phyloP scores from a whole-genome alignment of 2,113 vertebrate species.

The Scomber scombrus region DNA sequence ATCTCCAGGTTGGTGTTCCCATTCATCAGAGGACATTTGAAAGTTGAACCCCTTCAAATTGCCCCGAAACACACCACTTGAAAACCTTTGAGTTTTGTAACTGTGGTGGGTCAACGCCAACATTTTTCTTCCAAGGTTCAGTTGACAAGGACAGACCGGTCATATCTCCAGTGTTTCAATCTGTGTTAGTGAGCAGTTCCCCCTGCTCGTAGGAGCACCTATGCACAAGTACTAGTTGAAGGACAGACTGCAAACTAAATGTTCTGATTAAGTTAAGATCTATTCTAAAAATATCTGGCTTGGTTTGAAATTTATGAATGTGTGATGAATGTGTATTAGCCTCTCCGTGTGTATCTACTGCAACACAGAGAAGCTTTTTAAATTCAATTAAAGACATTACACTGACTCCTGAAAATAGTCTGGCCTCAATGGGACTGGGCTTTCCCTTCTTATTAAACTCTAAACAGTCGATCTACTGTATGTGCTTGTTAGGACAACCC shows the following conservation, averaged over 20 bases:
- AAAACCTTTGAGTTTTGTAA: too few relatives aligned
- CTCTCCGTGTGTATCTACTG: background rate
- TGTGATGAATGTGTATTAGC: slow-evolving; percentile 14
- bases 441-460: slow-evolving; percentile 56
- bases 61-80: too few relatives aligned
- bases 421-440: slow-evolving; percentile 23
- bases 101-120: too few relatives aligned
- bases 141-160: too few relatives aligned
- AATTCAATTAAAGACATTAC: slow-evolving; percentile 12
- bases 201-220: too few relatives aligned
- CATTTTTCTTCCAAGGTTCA: too few relatives aligned
- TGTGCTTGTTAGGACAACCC: slow-evolving; percentile 40
- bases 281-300: slow-evolving; percentile 19
- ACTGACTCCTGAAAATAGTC: slow-evolving; percentile 28
- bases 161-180: too few relatives aligned
- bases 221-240: too few relatives aligned
- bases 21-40: too few relatives aligned
- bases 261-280: background rate
- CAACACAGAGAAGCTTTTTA: slow-evolving; percentile 28
- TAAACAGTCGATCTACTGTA: slow-evolving; percentile 24
- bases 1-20: too few relatives aligned
- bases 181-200: too few relatives aligned
- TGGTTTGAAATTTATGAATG: background rate
- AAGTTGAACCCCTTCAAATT: too few relatives aligned
- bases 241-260: background rate